Conservation (phyloP, 2,113 vertebrate species). For the Podarcis muralis region DNA sequence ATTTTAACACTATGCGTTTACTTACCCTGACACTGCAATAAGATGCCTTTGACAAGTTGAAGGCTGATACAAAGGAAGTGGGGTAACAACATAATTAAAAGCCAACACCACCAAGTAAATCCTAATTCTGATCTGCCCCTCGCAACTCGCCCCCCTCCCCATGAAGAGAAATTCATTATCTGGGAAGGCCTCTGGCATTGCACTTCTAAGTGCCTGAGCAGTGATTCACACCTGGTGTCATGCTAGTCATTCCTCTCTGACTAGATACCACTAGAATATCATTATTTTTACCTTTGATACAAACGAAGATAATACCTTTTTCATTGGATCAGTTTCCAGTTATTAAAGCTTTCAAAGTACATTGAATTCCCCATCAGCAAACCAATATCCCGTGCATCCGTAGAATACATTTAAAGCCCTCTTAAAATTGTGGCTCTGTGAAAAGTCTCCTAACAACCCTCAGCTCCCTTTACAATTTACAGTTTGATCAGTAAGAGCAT, state of each 20-base stretch:
- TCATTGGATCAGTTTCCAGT: background rate
- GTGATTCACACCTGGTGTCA: conserved; percentile 16
- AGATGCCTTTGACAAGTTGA: conserved; percentile 56
- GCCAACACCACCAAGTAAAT: conserved; percentile 37
- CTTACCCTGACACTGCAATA: conserved; percentile 39
- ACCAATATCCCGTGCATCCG: background rate
- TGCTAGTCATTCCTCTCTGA: background rate
- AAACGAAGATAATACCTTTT: background rate
- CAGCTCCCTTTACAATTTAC: no score
- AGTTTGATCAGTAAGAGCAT: no score
- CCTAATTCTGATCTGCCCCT: conserved; percentile 37
- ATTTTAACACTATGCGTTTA: conserved; percentile 58
- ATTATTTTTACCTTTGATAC: background rate
- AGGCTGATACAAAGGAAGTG: conserved; percentile 53
- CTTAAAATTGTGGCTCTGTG: no score
- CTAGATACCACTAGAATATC: background rate
- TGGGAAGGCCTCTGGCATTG: conserved; percentile 1
- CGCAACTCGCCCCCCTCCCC: background rate
- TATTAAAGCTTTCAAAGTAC: background rate
- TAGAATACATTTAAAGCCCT: background rate
- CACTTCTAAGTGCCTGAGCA: conserved; percentile 6
- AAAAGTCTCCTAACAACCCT: no score
- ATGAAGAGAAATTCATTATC: conserved; percentile 18
- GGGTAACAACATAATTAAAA: conserved; percentile 51
- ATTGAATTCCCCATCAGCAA: background rate